A percentile compares a stretch with the other conserved stretches of the same genome.
Evolutionary conservation across 2,888 invertebrate genomes (phyloP).

Genomic region (Bimastos eiseni): DNA sequence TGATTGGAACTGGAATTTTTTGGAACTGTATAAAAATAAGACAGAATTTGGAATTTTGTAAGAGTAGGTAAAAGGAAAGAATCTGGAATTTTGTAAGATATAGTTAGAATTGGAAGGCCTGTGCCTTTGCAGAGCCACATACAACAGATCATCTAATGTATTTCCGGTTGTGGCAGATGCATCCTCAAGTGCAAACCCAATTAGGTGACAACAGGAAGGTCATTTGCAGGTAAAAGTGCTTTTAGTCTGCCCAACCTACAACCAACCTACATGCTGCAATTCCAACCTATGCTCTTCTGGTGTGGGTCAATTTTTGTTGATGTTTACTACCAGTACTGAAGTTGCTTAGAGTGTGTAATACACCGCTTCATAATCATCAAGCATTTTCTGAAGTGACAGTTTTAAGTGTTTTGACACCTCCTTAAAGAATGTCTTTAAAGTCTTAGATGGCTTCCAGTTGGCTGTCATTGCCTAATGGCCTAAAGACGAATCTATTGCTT

Average conservation of each 20-base stretch:
- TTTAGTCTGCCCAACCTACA: not conserved
- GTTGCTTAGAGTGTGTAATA: too few species aligned
- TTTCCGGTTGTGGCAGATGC: not conserved
- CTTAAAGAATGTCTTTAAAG: too few species aligned
- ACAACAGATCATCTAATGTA: not conserved
- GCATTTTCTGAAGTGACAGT: too few species aligned
- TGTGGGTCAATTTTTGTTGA: too few species aligned
- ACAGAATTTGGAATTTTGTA: not conserved
- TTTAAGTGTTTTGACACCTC: too few species aligned
- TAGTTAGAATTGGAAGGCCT: not conserved
- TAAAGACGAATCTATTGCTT: too few species aligned
- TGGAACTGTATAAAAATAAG: not conserved
- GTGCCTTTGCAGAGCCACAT: not conserved
- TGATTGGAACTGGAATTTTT: too few species aligned
- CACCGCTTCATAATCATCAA: too few species aligned
- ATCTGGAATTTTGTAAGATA: not conserved
- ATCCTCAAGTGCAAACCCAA: conserved; percentile 2
- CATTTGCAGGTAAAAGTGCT: not conserved
- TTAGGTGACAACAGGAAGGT: not conserved
- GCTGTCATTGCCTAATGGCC: too few species aligned
- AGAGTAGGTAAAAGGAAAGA: not conserved
- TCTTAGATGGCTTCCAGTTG: too few species aligned
- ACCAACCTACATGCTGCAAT: not conserved
- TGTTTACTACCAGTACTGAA: too few species aligned
- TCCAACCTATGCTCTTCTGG: not conserved